Evolutionary conservation across 2,113 vertebrate species (phyloP).

Genomic region (human): DNA sequence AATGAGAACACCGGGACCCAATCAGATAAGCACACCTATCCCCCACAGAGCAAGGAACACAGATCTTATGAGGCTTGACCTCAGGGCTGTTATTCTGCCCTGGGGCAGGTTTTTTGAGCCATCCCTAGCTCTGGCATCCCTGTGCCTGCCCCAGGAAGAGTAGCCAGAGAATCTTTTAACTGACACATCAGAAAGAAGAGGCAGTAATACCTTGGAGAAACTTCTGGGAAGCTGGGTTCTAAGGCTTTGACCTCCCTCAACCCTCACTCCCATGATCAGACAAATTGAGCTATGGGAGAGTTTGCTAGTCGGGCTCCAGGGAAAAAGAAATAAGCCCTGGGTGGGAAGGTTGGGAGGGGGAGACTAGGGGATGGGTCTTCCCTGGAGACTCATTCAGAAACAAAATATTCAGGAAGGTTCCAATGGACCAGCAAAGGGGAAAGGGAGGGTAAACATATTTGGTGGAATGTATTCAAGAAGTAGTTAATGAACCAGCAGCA

Average conservation of each 20-base stretch:
- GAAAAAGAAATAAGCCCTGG: not conserved
- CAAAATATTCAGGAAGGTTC: not conserved
- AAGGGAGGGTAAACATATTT: not conserved
- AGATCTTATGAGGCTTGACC: too few species aligned
- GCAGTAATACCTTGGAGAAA: not conserved
- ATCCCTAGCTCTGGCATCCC: not conserved
- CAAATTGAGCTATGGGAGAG: not conserved
- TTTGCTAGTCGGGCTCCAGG: not conserved
- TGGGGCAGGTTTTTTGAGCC: not conserved
- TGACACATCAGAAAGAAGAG: not conserved
- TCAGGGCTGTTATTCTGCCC: not conserved
- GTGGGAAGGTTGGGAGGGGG: fast-evolving
- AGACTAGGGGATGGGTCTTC: not conserved
- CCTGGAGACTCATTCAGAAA: not conserved
- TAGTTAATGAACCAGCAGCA: not conserved
- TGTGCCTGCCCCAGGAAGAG: not conserved
- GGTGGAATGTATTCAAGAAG: not conserved
- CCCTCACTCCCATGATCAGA: not conserved
- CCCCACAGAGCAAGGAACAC: not conserved
- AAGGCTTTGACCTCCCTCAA: not conserved
- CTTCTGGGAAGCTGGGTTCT: not conserved
- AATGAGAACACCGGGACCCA: not conserved
- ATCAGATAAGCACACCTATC: fast-evolving
- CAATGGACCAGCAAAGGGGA: not conserved
- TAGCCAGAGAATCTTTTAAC: not conserved